phyloP scores from a whole-genome alignment of 2,113 vertebrate species.

The Halcyon senegalensis region DNA sequence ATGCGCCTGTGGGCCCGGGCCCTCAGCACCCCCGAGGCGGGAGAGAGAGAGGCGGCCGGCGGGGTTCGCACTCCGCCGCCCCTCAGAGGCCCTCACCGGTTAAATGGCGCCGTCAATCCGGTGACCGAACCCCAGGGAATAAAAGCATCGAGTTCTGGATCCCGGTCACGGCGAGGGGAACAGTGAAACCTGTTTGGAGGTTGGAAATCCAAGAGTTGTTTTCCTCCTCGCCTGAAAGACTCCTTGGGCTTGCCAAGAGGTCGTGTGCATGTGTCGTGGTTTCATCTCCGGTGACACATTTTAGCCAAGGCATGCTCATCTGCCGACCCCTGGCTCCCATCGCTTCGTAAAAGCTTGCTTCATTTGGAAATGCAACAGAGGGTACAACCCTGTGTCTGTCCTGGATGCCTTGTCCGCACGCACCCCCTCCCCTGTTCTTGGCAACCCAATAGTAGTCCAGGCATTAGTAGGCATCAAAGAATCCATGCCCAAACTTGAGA shows the following conservation, averaged over 20 bases:
- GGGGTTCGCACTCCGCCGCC: no score
- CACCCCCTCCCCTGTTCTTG: accelerated
- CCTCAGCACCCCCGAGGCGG: not conserved
- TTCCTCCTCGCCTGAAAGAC: accelerated
- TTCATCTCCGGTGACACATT: not conserved
- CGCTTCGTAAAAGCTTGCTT: no score
- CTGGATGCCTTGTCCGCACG: accelerated
- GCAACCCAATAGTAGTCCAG: no score
- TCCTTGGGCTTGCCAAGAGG: accelerated
- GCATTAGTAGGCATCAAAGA: accelerated
- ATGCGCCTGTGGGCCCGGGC: not conserved
- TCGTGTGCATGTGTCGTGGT: accelerated
- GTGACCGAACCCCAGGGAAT: accelerated
- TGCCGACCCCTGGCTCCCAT: no score
- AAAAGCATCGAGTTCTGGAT: accelerated
- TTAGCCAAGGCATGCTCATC: accelerated
- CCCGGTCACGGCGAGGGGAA: accelerated
- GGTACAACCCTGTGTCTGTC: accelerated
- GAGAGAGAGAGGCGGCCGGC: not conserved
- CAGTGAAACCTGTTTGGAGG: not conserved
- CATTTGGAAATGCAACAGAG: accelerated
- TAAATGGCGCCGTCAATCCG: not conserved
- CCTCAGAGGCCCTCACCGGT: not conserved
- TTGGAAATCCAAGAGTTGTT: accelerated
- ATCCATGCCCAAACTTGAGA: not conserved